Evolutionary conservation across 1,140 invertebrate species (phyloP).

Genomic region (Rhysida immarginata): DNA sequence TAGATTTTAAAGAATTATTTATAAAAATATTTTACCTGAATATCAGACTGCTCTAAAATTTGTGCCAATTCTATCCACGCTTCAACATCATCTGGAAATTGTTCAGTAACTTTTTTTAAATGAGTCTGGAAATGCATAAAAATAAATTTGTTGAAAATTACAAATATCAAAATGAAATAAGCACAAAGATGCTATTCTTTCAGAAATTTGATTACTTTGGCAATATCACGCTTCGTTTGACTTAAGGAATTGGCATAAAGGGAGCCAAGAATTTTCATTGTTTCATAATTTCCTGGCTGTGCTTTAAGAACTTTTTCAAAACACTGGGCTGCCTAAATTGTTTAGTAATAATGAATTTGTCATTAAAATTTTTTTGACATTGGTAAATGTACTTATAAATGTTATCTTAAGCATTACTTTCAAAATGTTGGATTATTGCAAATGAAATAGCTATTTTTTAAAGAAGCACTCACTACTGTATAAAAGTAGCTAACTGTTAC

Average conservation of each 20-base stretch:
- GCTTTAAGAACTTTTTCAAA: constrained; percentile 98
- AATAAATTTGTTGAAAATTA: constrained; percentile 1
- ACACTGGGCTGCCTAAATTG: constrained; percentile 81
- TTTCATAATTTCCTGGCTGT: constrained; percentile 96
- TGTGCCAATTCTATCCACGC: constrained; percentile 98
- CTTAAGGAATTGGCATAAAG: constrained; percentile 83
- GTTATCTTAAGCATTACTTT: too few species aligned
- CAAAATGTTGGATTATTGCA: too few species aligned
- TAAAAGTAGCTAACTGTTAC: too few species aligned
- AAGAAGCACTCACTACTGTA: too few species aligned
- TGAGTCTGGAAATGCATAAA: constrained; percentile 16
- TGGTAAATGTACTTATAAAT: too few species aligned
- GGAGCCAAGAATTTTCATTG: constrained; percentile 97
- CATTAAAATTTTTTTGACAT: too few species aligned
- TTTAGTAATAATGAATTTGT: constrained; percentile 5
- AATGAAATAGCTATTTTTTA: too few species aligned
- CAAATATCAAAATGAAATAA: neutral
- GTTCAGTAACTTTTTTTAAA: constrained; percentile 66
- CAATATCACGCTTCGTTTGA: constrained; percentile 79
- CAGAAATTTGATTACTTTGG: constrained; percentile 38
- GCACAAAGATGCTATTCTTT: neutral
- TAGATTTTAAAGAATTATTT: neutral
- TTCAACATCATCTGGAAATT: constrained; percentile 95
- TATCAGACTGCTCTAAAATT: constrained; percentile 89
- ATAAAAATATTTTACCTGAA: constrained; percentile 37